Base-by-base conservation (phyloP, 2,797 vertebrate genomes). In the Cichlasoma orientale region DNA sequence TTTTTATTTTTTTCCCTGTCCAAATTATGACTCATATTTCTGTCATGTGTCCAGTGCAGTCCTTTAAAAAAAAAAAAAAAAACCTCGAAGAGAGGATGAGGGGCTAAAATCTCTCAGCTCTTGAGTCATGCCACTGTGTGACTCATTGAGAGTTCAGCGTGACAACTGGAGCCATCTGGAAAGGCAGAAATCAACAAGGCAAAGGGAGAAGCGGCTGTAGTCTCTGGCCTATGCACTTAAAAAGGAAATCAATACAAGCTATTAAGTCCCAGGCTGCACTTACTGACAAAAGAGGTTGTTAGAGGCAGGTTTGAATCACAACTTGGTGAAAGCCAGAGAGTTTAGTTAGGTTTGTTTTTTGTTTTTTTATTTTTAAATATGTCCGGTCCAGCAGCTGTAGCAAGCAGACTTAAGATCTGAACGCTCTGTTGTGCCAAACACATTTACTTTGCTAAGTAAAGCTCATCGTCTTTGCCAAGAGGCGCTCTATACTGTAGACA, bases 121-220 rank as follows among this genome's bases (percentile, higher is more conserved):
- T 84, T 75, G 82, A 80, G 50, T 87, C 68, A 72, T 77, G 38
- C 16, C 41, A 58, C 52, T n/a, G 44, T n/a, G 7, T 89, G 80
- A 89, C 82, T 89, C 82, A 89, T 4, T 4, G 18, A 77, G 29
- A 61, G 73, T 56, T 75, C 36, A 80, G 27, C 41, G 69, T 77
- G 55, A 84, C 78, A 80, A 83, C 76, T 74, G 76, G 29, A 69
- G 19, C 23, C 71, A 44, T 78, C 44, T 66, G 21, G 41, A 78
- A 78, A 14, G 6, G 63, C 12, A 61, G 31, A 72, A 58, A 78
- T 56, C 25, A 56, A 29, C 36, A 33, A 70, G 38, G 55, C 8
- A 38, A 75, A 44, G 41, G 8, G 9, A 71, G 16, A 68, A 47
- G 11, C 19, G 23, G 41, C 23, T 50, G 18, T 44, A 19, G 23